Conservation (phyloP, 2,113 vertebrate species). For the Piaya cayana region DNA sequence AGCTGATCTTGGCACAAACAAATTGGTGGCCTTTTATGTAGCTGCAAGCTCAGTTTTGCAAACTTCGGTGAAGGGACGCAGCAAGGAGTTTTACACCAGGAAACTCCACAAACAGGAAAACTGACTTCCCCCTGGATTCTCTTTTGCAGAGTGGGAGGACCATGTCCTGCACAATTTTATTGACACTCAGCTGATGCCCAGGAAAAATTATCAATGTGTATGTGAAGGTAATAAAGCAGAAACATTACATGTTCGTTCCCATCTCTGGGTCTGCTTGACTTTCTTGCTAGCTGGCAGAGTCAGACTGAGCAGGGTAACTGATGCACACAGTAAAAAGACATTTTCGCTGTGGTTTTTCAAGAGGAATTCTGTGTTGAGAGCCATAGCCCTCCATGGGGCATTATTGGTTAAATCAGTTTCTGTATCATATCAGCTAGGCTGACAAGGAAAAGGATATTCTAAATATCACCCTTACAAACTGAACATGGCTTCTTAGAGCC, state of each 20-base stretch:
- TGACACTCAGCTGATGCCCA: not conserved
- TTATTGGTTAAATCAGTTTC: not conserved
- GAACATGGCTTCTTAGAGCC: not conserved
- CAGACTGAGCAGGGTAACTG: not conserved
- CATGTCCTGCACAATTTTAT: not conserved
- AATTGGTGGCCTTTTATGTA: constrained; percentile 27
- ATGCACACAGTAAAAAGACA: not conserved
- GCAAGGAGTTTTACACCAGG: not conserved
- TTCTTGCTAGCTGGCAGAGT: not conserved
- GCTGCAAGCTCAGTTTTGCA: not conserved
- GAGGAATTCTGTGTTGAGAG: not conserved
- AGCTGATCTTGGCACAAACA: constrained; percentile 25
- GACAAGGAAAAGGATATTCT: not conserved
- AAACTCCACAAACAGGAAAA: not conserved
- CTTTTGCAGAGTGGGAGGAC: not conserved
- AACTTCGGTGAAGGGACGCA: not conserved
- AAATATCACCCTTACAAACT: not conserved
- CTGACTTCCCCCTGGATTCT: not conserved
- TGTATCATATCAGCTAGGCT: accelerated
- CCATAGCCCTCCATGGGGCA: not conserved
- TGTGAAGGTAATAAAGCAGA: not conserved
- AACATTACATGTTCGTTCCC: not conserved
- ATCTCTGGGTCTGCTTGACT: not conserved
- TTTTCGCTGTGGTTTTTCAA: not conserved
- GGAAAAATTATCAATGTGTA: not conserved